Conservation (phyloP, 2,113 vertebrate genomes). For the Nycticebus coucang region DNA sequence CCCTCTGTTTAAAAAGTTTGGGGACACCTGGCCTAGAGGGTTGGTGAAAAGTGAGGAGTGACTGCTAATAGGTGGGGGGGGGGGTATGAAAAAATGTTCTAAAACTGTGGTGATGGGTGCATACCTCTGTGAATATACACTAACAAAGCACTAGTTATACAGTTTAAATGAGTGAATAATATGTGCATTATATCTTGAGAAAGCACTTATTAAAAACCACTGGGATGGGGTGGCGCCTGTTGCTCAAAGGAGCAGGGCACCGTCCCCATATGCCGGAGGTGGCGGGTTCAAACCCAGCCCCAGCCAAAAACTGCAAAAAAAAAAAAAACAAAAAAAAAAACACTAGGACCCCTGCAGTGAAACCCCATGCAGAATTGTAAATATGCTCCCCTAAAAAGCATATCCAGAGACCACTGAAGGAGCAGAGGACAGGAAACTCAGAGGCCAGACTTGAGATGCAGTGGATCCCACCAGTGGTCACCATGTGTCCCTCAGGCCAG, state of each 20-base stretch:
- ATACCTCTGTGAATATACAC: neutral
- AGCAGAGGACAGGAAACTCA: neutral
- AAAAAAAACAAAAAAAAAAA: too few species aligned
- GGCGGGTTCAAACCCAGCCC: too few species aligned
- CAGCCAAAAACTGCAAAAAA: too few species aligned
- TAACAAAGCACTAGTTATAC: too few species aligned
- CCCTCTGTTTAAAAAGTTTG: too few species aligned
- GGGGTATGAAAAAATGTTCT: neutral
- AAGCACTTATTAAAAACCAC: neutral
- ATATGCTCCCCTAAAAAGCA: neutral
- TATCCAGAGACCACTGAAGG: neutral
- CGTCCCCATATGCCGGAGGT: too few species aligned
- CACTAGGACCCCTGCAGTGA: neutral
- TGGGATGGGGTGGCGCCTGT: neutral
- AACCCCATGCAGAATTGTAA: neutral
- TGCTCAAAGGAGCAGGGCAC: too few species aligned
- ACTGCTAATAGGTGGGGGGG: neutral
- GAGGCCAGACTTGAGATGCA: neutral
- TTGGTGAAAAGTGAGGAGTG: neutral
- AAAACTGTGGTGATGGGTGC: neutral
- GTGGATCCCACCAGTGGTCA: neutral
- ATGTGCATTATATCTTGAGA: neutral
- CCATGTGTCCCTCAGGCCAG: neutral
- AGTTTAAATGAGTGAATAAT: rapidly evolving
- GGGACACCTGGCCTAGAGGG: neutral